Conservation (phyloP, 1,140 invertebrate genomes). For the Neodiprion fabricii region DNA sequence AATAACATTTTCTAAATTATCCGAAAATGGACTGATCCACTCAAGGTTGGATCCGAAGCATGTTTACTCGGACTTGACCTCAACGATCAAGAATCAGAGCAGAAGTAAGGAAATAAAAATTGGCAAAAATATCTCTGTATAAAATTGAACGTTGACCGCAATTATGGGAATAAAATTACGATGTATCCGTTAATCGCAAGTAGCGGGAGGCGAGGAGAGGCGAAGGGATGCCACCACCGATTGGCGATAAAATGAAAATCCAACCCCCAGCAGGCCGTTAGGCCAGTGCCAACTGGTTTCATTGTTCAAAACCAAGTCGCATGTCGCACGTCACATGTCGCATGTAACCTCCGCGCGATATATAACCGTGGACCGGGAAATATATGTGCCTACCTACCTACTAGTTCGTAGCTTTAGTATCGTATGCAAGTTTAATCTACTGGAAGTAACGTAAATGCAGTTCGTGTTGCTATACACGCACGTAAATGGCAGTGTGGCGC, state of each 20-base stretch:
- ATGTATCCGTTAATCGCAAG: too few relatives aligned
- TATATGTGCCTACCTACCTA: background rate
- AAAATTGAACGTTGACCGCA: too few relatives aligned
- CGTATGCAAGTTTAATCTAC: conserved; percentile 27
- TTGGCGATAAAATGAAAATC: background rate
- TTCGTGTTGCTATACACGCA: background rate
- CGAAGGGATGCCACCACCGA: background rate
- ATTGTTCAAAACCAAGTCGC: conserved; percentile 27
- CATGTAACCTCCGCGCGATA: background rate
- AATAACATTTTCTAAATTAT: too few relatives aligned
- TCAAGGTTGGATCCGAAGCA: too few relatives aligned
- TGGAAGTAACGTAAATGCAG: conserved; percentile 30
- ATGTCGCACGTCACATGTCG: conserved; percentile 19
- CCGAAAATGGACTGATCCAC: too few relatives aligned
- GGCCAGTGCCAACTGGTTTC: conserved; percentile 16
- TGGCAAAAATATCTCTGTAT: too few relatives aligned
- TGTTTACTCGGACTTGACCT: too few relatives aligned
- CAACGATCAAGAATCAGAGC: too few relatives aligned
- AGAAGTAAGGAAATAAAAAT: too few relatives aligned
- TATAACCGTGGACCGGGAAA: background rate
- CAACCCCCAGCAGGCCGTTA: background rate
- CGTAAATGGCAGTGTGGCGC: too few relatives aligned
- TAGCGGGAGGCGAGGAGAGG: background rate
- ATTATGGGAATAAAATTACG: too few relatives aligned
- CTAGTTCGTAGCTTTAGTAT: background rate